These are phyloP conservation scores for Toxotes chatareus DNA, from an alignment of 2,113 vertebrate genomes.

Conservation along the genomic window DNA sequence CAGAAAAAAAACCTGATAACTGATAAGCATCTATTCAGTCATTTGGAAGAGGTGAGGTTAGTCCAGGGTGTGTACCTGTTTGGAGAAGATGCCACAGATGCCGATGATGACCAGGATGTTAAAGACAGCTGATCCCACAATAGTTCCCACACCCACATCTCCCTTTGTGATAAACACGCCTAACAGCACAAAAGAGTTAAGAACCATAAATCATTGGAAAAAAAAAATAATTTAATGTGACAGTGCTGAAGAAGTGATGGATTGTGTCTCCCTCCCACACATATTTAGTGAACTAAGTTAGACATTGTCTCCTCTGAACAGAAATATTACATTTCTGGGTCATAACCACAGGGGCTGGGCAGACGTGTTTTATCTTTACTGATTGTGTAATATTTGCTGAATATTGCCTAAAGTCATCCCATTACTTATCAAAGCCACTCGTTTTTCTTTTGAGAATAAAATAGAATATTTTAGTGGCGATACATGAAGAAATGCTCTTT, in stretches of 20 bases:
- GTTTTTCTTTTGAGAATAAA: slow-evolving; percentile 12
- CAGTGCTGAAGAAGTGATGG: background rate
- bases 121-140: slow-evolving; percentile 87
- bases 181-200: slow-evolving; percentile 46
- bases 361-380: slow-evolving; percentile 12
- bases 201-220: background rate
- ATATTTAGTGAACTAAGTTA: background rate
- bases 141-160: slow-evolving; percentile 86
- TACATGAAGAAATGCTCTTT: background rate
- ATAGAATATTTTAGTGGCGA: background rate
- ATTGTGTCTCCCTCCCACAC: background rate
- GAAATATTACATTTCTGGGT: slow-evolving; percentile 8
- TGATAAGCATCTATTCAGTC: background rate
- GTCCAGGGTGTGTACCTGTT: slow-evolving; percentile 74
- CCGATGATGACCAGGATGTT: slow-evolving; percentile 88
- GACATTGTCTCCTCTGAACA: background rate
- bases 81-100: slow-evolving; percentile 84
- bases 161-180: slow-evolving; percentile 88
- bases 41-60: background rate
- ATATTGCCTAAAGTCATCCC: slow-evolving; percentile 10
- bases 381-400: background rate
- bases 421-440: slow-evolving; percentile 1
- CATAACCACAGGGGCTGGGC: background rate
- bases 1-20: background rate
- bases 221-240: background rate